Evolutionary conservation across 2,888 invertebrate genomes (phyloP).

Genomic region (Troides aeacus): DNA sequence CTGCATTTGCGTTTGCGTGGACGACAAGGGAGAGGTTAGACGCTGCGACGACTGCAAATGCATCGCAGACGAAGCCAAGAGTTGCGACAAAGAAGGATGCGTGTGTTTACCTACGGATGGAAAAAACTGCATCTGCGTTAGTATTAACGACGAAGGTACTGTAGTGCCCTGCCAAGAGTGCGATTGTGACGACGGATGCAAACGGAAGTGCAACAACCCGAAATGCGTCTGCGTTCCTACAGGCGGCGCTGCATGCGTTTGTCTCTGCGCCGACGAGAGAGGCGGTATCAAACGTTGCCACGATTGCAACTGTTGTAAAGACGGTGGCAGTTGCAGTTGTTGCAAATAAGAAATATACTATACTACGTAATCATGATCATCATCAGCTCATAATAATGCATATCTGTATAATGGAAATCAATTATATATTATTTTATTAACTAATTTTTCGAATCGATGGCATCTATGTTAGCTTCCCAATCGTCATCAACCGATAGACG

Average conservation of each 20-base stretch:
- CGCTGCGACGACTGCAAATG: conserved; percentile 37
- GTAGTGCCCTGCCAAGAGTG: conserved; percentile 43
- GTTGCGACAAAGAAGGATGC: conserved; percentile 44
- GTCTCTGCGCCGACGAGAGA: conserved; percentile 31
- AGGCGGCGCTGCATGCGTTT: conserved; percentile 33
- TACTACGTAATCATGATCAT: no score
- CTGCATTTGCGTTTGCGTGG: conserved; percentile 33
- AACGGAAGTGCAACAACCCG: conserved; percentile 24
- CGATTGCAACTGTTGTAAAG: conserved; percentile 33
- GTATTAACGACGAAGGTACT: conserved; percentile 37
- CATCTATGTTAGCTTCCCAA: no score
- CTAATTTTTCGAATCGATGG: no score
- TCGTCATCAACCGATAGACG: no score
- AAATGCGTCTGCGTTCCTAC: conserved; percentile 32
- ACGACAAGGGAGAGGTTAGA: conserved; percentile 33
- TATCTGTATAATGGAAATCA: no score
- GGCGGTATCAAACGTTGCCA: conserved; percentile 36
- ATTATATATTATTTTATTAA: no score
- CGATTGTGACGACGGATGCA: conserved; percentile 31
- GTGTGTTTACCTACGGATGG: conserved; percentile 45
- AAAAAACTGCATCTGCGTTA: conserved; percentile 44
- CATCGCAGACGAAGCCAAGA: conserved; percentile 6
- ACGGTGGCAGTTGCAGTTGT: no score
- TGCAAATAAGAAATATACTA: no score
- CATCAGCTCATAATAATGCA: no score